Percentiles rank a stretch among this genome's conserved stretches.
These are phyloP conservation scores for Lepilemur septentrionalis DNA, from an alignment of 2,797 vertebrate species.

Conservation along the genomic window DNA sequence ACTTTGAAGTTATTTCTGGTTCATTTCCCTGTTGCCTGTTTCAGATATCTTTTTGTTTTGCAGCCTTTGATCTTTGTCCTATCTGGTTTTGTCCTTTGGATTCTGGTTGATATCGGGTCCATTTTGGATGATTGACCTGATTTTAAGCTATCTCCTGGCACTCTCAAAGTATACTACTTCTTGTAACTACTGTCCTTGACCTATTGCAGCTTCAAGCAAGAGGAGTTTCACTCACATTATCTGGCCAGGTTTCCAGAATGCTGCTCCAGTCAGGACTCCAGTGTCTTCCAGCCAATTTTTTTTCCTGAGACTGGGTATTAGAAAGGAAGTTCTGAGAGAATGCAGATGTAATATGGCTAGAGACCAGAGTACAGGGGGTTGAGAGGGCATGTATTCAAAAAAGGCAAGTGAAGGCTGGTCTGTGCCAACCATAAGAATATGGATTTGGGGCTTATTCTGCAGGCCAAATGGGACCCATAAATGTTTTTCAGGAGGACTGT, in stretches of 20 bases:
- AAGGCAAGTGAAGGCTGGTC: background rate
- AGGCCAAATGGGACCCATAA: background rate
- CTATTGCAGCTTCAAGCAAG: background rate
- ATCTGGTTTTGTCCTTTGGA: constrained; percentile 26
- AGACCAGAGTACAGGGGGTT: background rate
- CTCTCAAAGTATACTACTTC: background rate
- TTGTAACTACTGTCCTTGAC: background rate
- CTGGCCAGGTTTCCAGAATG: background rate
- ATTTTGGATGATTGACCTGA: background rate
- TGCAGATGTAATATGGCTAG: background rate
- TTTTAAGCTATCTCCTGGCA: background rate
- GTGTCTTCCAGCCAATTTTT: background rate
- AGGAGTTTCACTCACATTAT: background rate
- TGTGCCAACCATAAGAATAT: background rate
- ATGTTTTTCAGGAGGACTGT: background rate
- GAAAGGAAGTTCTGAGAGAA: background rate
- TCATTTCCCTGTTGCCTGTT: background rate
- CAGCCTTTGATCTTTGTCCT: background rate
- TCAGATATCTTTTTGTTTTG: background rate
- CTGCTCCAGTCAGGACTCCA: background rate
- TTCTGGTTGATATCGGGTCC: background rate
- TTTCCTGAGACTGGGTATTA: background rate
- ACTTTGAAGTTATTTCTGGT: background rate
- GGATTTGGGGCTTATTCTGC: background rate
- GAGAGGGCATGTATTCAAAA: background rate